Base-by-base conservation (phyloP, 2,888 invertebrate genomes). In the Allophyes oxyacanthae region DNA sequence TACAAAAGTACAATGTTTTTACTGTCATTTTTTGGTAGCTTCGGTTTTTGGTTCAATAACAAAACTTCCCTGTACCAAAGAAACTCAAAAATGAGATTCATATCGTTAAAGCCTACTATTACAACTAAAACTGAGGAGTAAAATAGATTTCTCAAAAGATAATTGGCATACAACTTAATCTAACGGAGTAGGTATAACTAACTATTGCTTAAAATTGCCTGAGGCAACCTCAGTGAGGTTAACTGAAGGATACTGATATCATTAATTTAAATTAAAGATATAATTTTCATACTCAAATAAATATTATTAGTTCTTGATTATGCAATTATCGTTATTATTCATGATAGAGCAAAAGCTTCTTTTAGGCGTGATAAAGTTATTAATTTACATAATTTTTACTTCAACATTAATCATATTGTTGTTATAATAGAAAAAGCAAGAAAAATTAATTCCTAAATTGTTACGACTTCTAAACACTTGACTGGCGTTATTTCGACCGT, bases 1-100 rank as follows among this genome's bases (percentile, higher is more conserved):
- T n/a, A n/a, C n/a, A n/a, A n/a, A n/a, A 50, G 46, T 46, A 48
- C 46, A 48, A 57, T 49, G 10, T 65, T 59, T 54, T 62, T 56
- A 8, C 32, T 30, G 20, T 34, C 15, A 32, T 45, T 45, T 45
- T 34, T 20, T 20, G 20, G 20, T 20, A 20, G 20, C 20, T 20
- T 20, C 2, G 20, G n/a, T n/a, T n/a, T n/a, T n/a, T n/a, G n/a
- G n/a, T n/a, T 20, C 4, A 20, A 4, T 20, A 20, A 2, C 20
- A 20, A 20, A 20, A 20, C 4, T 4, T 20, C 20, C 20, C 20
- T 3, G 20, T 4, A 20, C 2, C 20, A 20, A 20, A 3, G 20
- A 20, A 20, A 20, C 20, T 3, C 20, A 20, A 20, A 20, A 20
- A 20, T 3, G 20, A 20, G 4, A 4, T 20, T 20, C 20, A 42